These are phyloP conservation scores for Dynastes hyllus DNA, from an alignment of 2,888 invertebrate genomes.

Conservation along the genomic window DNA sequence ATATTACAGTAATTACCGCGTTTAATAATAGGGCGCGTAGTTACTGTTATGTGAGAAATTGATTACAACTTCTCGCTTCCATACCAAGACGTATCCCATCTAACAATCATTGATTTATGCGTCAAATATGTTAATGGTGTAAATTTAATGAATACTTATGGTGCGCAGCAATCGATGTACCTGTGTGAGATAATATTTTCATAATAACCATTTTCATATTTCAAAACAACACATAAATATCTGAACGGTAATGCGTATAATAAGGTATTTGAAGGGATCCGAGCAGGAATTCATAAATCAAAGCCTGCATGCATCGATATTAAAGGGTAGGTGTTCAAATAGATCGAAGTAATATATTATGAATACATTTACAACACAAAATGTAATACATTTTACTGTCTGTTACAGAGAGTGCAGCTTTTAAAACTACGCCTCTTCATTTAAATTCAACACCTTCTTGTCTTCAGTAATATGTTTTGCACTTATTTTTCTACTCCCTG, in stretches of 20 bases:
- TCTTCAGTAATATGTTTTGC: too few relatives aligned
- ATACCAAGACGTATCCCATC: slow-evolving; percentile 57
- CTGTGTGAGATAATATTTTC: slow-evolving; percentile 51
- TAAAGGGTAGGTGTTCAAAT: slow-evolving; percentile 30
- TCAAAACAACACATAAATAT: slow-evolving; percentile 52
- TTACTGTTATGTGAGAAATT: slow-evolving; percentile 65
- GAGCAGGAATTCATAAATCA: slow-evolving; percentile 33
- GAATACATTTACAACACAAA: not conserved
- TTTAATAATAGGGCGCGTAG: slow-evolving; percentile 56
- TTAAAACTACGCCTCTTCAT: too few relatives aligned
- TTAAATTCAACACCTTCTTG: too few relatives aligned
- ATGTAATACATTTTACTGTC: too few relatives aligned
- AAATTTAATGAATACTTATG: slow-evolving; percentile 54
- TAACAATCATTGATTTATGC: slow-evolving; percentile 59
- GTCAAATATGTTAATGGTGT: slow-evolving; percentile 58
- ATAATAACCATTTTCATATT: slow-evolving; percentile 53
- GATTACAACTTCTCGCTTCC: slow-evolving; percentile 65
- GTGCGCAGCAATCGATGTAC: slow-evolving; percentile 34
- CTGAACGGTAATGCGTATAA: slow-evolving; percentile 43
- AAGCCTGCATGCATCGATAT: slow-evolving; percentile 31
- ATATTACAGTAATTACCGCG: slow-evolving; percentile 54
- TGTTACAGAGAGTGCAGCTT: too few relatives aligned
- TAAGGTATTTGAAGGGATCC: slow-evolving; percentile 44
- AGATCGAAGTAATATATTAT: not conserved
- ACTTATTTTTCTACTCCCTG: too few relatives aligned